Percentiles rank a stretch among this genome's conserved stretches.
Evolutionary conservation across 64 coral and sea anemone species (phyloP).

Genomic region (Stichodactyla mertensii): DNA sequence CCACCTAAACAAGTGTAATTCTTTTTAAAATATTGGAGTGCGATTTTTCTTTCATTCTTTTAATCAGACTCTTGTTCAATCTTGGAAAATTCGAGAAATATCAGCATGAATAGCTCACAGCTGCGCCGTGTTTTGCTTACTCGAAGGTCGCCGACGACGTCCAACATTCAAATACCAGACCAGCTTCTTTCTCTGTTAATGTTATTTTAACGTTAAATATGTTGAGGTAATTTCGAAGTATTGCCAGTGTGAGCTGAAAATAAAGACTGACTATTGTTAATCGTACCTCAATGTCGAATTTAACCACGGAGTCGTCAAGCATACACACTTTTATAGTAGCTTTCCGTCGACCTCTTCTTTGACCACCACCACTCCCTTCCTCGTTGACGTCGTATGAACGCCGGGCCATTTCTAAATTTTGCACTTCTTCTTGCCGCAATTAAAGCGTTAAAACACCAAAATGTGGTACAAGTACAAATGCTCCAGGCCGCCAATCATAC

Average conservation of each 20-base stretch:
- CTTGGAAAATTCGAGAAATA: neutral
- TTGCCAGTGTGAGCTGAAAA: neutral
- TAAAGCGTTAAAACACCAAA: slow-evolving; percentile 3
- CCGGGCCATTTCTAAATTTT: slow-evolving; percentile 38
- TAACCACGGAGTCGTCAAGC: slow-evolving; percentile 88
- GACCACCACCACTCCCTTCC: slow-evolving; percentile 60
- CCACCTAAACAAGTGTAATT: neutral
- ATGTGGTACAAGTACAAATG: neutral
- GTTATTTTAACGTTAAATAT: slow-evolving; percentile 7
- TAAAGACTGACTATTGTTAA: neutral
- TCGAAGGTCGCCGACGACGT: slow-evolving; percentile 16
- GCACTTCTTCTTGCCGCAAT: slow-evolving; percentile 4
- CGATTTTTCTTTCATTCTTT: neutral
- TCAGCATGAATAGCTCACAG: slow-evolving; percentile 6
- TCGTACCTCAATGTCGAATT: slow-evolving; percentile 89
- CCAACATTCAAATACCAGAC: slow-evolving; percentile 11
- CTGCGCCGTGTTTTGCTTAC: slow-evolving; percentile 8
- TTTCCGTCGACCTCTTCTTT: slow-evolving; percentile 57
- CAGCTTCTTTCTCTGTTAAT: neutral
- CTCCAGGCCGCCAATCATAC: slow-evolving; percentile 2
- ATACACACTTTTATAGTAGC: slow-evolving; percentile 87
- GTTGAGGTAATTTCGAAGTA: slow-evolving; percentile 1
- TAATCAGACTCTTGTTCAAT: slow-evolving; percentile 4
- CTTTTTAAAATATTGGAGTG: slow-evolving; percentile 10
- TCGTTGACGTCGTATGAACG: slow-evolving; percentile 51